A percentile compares a stretch with the other conserved stretches of the same genome.
These are phyloP conservation scores for Dicranocentrus wangi DNA, from an alignment of 2,888 invertebrate species.

Conservation along the genomic window DNA sequence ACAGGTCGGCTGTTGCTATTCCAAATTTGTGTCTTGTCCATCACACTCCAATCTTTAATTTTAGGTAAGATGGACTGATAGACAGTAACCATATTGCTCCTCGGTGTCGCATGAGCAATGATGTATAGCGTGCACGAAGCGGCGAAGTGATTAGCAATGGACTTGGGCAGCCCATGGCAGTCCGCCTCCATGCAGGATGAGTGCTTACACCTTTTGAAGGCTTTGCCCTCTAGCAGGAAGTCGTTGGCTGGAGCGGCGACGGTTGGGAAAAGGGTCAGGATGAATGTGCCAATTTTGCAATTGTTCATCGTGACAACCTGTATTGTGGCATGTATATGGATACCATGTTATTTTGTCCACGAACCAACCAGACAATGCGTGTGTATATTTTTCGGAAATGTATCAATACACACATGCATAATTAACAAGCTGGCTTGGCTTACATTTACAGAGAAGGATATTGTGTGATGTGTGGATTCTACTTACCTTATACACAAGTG, in stretches of 20 bases:
- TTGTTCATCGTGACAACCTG: constrained; percentile 71
- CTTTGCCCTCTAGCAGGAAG: constrained; percentile 72
- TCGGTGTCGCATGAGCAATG: constrained; percentile 67
- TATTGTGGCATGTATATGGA: too few relatives aligned
- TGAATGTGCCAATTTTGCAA: constrained; percentile 67
- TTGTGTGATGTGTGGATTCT: neutral
- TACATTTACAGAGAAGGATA: neutral
- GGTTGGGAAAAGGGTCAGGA: constrained; percentile 69
- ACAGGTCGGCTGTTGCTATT: constrained; percentile 71
- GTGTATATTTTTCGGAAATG: too few relatives aligned
- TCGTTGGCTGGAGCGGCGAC: constrained; percentile 69
- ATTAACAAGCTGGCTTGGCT: neutral
- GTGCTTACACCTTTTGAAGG: constrained; percentile 70
- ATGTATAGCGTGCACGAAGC: constrained; percentile 69
- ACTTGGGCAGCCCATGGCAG: constrained; percentile 72
- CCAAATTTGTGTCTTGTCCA: constrained; percentile 73
- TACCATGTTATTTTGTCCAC: too few relatives aligned
- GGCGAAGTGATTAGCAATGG: constrained; percentile 70
- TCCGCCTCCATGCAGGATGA: constrained; percentile 70
- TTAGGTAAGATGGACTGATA: constrained; percentile 69
- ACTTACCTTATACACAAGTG: constrained; percentile 70
- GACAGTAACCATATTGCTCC: constrained; percentile 63
- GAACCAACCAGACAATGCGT: too few relatives aligned
- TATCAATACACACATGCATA: neutral
- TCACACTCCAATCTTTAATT: constrained; percentile 71